Evolutionary conservation across 1,140 invertebrate species (phyloP), one percentile per base, ranked within the genome.

Genomic region (Dendroctonus valens): DNA sequence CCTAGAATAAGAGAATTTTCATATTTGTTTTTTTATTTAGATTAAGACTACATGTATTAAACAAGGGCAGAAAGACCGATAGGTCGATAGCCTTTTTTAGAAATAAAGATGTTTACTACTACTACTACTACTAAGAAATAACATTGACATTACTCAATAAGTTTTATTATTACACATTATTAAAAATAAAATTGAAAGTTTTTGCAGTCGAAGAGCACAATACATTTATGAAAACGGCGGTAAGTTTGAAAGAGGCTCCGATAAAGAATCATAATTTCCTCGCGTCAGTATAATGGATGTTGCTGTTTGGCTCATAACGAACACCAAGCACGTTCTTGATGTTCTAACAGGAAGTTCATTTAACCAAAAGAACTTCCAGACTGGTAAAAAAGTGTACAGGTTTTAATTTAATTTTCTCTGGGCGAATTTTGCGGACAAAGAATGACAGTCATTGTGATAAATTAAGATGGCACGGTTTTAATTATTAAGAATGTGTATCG

Each of bases 191-290:
- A n/a, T n/a, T n/a, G n/a, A n/a, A n/a, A n/a, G n/a, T n/a, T 26
- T 26, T 26, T 26, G 26, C 26, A 2, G 26, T 26, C 3, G 26
- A 26, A 26, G 26, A 1, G 26, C 26, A 26, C 26, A 26, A 26
- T 26, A 26, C 3, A 26, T 26, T 26, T 26, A 26, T 26, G 26
- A 67, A 63, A 65, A 61, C 53, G 51, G 53, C 52, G 52, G n/a
- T 7, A 65, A 65, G 41, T 65, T 65, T 57, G 15, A 55, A 69
- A 65, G 68, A 65, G 61, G 64, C 60, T 38, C 67, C 70, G 68
- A 70, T 70, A 70, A 69, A 70, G 69, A 70, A 70, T 72, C 70
- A 67, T 69, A 72, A 72, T 72, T 72, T 72, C 70, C 70, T 65
- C 68, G 62, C 67, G 70, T 72, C 70, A 70, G 69, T 63, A 67